Evolutionary conservation across 2,797 vertebrate species (phyloP), one percentile per base, ranked within the genome.

Genomic region (Enteromius unitaeniatus): DNA sequence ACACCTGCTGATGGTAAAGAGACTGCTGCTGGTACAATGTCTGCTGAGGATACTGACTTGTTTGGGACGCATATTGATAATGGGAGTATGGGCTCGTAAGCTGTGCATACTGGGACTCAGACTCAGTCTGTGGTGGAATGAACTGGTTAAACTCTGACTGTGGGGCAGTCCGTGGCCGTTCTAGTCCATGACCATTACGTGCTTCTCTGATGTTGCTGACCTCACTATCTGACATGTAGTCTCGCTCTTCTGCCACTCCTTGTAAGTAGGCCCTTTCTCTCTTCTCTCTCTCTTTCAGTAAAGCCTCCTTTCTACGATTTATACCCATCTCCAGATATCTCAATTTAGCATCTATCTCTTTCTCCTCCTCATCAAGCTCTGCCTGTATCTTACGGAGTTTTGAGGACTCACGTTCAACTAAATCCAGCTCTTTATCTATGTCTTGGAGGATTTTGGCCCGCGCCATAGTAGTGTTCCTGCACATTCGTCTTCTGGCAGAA

Each of bases 211-310:
- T 95, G 91, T 95, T 98, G 93, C 96, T 97, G 90, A 99, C 97
- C 92, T 99, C 99, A 89, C 99, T 99, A 89, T 99, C 99, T 82
- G 98, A 99, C 98, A 99, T 99, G 87, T 99, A 99, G 92, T 99
- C 98, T 40, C 98, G 95, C 88, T 99, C 99, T 89, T 99, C 99
- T 6, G 99, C 99, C 88, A 99, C 99, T 47, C 99, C 98, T 90
- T 99, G 99, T 65, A 99, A 96, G 92, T 99, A 99, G 37, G 97
- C 99, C 83, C 99, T 93, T 85, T 99, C 99, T 88, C 98, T 94
- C 89, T 99, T 99, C 91, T 99, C 99, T 88, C 99, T 95, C 90
- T 99, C 99, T 90, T 99, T 98, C 68, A 99, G 92, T 67, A 99
- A 92, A 34, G 95, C 99, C 87, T 99, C 99, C 92, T 99, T 99